phyloP scores from a whole-genome alignment of 2,113 vertebrate genomes.

The Datnioides undecimradiatus region DNA sequence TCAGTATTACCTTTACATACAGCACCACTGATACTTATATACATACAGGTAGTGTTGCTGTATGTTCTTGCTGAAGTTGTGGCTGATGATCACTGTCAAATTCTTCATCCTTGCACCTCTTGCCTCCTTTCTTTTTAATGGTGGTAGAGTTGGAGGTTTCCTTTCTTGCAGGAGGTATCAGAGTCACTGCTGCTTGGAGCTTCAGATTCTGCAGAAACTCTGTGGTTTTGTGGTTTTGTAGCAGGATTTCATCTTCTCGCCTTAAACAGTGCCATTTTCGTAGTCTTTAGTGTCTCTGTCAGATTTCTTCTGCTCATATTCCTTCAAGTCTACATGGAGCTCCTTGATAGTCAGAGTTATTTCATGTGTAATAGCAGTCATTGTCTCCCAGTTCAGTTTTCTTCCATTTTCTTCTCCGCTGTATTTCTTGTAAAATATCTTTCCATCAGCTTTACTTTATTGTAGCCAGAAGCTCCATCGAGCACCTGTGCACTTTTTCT shows the following conservation, averaged over 20 bases:
- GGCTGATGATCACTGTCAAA: neutral
- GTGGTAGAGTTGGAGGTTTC: neutral
- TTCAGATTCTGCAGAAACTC: neutral
- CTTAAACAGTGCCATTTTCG: conserved; percentile 34
- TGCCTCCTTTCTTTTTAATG: neutral
- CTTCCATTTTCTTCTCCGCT: neutral
- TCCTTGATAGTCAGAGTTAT: conserved; percentile 32
- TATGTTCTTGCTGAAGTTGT: conserved; percentile 1
- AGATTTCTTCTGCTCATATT: conserved; percentile 30
- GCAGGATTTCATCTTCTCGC: conserved; percentile 24
- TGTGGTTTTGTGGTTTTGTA: conserved; percentile 7
- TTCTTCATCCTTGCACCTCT: neutral
- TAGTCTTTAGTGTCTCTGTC: conserved; percentile 15
- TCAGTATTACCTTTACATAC: too few species aligned
- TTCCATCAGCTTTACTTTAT: neutral
- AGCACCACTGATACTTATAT: conserved; percentile 6
- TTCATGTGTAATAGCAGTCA: conserved; percentile 44
- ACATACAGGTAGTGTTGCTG: neutral
- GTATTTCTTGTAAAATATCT: conserved; percentile 36
- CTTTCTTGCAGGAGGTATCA: conserved; percentile 6
- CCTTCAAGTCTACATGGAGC: conserved; percentile 44
- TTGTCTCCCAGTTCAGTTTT: conserved; percentile 34
- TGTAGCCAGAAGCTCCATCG: neutral
- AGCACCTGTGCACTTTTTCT: neutral
- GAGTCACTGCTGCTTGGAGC: conserved; percentile 1